Percentiles rank a stretch among this genome's conserved stretches.
phyloP scores from a whole-genome alignment of 2,888 invertebrate species.

The Eristalinus sepulchralis region DNA sequence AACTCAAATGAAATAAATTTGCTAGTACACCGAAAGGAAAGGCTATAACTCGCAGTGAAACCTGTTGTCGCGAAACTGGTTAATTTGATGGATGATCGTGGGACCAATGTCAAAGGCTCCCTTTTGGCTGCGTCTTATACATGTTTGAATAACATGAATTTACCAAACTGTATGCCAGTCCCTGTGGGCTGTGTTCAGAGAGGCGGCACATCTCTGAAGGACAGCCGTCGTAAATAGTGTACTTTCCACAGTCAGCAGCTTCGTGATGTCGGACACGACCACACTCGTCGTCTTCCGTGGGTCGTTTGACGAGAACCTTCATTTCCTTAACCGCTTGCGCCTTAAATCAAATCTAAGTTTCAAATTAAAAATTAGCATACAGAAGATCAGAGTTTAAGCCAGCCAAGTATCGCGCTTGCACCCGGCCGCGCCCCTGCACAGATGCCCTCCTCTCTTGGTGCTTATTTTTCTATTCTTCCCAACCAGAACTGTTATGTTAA shows the following conservation, averaged over 20 bases:
- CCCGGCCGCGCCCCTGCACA: not conserved
- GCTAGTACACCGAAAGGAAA: not conserved
- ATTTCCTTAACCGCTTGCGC: not conserved
- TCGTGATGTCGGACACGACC: no score
- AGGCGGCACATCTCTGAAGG: no score
- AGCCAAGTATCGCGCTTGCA: not conserved
- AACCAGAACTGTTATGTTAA: not conserved
- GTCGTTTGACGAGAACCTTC: not conserved
- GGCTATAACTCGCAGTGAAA: not conserved
- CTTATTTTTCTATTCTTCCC: not conserved
- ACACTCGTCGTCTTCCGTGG: no score
- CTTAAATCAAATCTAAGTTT: not conserved
- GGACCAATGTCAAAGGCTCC: not conserved
- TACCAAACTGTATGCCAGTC: no score
- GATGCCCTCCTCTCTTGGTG: not conserved
- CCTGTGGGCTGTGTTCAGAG: no score
- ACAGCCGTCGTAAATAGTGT: no score
- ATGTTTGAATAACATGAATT: not conserved
- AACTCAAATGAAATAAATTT: not conserved
- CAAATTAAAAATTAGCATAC: not conserved
- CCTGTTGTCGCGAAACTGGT: not conserved
- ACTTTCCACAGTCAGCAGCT: no score
- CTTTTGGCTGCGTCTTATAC: not conserved
- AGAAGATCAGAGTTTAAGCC: not conserved
- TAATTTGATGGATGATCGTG: not conserved